Percentiles rank a stretch among this genome's conserved stretches.
phyloP scores from a whole-genome alignment of 2,113 vertebrate genomes.

The Tupaia chinensis region DNA sequence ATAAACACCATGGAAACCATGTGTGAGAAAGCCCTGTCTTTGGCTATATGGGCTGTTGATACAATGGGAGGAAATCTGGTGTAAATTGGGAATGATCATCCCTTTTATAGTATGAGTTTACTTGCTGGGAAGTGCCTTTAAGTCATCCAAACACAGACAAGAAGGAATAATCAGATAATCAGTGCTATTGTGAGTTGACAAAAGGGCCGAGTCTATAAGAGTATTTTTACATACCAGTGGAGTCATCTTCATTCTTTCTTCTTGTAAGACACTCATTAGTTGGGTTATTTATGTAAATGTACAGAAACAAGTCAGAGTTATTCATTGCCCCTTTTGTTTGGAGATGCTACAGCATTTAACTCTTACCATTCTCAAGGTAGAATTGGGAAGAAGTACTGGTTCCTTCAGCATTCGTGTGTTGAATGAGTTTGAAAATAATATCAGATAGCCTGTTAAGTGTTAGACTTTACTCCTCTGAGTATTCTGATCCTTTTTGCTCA shows the following conservation, averaged over 20 bases:
- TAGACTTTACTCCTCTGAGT: neutral
- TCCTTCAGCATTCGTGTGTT: neutral
- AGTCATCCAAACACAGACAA: slow-evolving; percentile 71
- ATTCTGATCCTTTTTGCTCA: neutral
- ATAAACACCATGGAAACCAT: slow-evolving; percentile 84
- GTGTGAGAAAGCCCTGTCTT: slow-evolving; percentile 77
- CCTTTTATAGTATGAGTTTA: slow-evolving; percentile 68
- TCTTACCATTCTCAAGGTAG: neutral
- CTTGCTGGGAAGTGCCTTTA: slow-evolving; percentile 81
- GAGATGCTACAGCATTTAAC: neutral
- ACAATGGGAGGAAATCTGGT: slow-evolving; percentile 78
- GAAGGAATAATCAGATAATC: slow-evolving; percentile 60
- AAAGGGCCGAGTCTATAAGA: slow-evolving; percentile 60
- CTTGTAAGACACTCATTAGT: slow-evolving; percentile 51
- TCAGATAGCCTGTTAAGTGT: neutral
- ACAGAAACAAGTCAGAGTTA: slow-evolving; percentile 29
- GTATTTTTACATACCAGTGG: slow-evolving; percentile 61
- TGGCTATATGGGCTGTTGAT: slow-evolving; percentile 67
- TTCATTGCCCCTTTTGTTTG: slow-evolving; percentile 43
- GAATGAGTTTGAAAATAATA: neutral
- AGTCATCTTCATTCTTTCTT: slow-evolving; percentile 29
- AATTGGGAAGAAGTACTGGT: neutral
- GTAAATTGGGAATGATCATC: slow-evolving; percentile 64
- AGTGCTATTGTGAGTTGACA: slow-evolving; percentile 78
- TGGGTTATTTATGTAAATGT: slow-evolving; percentile 25